A percentile compares a stretch with the other conserved stretches of the same genome.
Conservation (phyloP, 2,888 invertebrate species). For the Hirtodrosophila trivittata region DNA sequence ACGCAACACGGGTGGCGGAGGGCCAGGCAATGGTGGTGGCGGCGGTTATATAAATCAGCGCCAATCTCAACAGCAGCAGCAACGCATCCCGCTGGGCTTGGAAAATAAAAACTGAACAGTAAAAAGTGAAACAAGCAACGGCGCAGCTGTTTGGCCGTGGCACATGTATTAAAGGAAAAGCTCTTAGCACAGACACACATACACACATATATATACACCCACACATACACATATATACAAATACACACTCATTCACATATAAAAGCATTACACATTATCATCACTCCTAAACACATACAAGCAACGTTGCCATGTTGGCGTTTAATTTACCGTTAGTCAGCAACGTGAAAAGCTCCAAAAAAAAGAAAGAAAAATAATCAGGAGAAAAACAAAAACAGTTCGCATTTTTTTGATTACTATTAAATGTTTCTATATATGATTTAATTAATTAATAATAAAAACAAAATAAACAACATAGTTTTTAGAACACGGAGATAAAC, state of each 20-base stretch:
- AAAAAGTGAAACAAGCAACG: conserved; percentile 22
- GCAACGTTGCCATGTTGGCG: conserved; percentile 51
- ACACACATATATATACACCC: conserved; percentile 39
- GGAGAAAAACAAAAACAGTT: conserved; percentile 42
- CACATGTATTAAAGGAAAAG: conserved; percentile 60
- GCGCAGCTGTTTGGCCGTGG: conserved; percentile 47
- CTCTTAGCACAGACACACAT: conserved; percentile 39
- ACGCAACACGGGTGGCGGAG: conserved; percentile 57
- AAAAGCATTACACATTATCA: no score
- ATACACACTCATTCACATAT: no score
- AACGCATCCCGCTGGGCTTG: conserved; percentile 68
- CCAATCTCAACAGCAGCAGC: conserved; percentile 64
- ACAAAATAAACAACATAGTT: conserved; percentile 59
- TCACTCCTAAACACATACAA: conserved; percentile 33
- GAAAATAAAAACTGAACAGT: conserved; percentile 77
- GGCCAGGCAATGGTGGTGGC: conserved; percentile 46
- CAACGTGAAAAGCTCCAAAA: conserved; percentile 45
- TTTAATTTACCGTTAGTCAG: conserved; percentile 60
- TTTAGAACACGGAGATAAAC: conserved; percentile 46
- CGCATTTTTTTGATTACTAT: conserved; percentile 65
- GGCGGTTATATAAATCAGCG: conserved; percentile 79
- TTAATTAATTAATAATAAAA: conserved; percentile 65
- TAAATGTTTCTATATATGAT: conserved; percentile 60
- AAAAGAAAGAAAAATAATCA: conserved; percentile 20
- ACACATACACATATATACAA: no score